Evolutionary conservation across 2,888 invertebrate species (phyloP), one percentile per base, ranked within the genome.

Genomic region (Macrophya alboannulata): DNA sequence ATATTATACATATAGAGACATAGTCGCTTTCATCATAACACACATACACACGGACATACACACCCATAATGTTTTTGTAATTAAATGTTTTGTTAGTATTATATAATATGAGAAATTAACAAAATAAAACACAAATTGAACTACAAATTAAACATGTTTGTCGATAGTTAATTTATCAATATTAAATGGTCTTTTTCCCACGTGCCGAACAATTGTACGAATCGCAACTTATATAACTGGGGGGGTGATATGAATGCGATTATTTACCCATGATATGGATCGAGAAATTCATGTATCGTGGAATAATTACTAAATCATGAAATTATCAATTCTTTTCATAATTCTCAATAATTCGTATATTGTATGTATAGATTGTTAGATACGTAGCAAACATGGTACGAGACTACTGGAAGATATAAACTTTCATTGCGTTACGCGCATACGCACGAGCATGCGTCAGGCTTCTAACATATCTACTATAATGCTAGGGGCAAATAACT

Each of bases 1-100:
- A n/a, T n/a, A 8, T 4, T 72, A 72, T 51, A 76, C 51, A 72
- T 72, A 72, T 48, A 77, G 25, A 51, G 2, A 91, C 90, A 89
- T 91, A 91, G 91, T 89, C 88, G 92, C 92, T 92, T 92, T 91
- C 89, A 90, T 92, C 90, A 85, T 85, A 87, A 90, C n/a, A 40
- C 88, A 87, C 86, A 72, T 84, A 89, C 85, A 87, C 85, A 88
- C 77, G 55, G 86, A 87, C 88, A 88, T 90, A 68, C 59, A 90
- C 89, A 89, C 89, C 89, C 91, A 91, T 51, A 17, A 65, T 90
- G 90, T 91, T 92, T 85, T 92, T 92, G 90, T 91, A 92, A 92
- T 91, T 91, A 90, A 90, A 92, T 91, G 91, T 92, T 92, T 92
- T 90, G 91, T 92, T 92, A 92, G 92, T 91, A 92, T 43, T 43